Percentiles rank a stretch among this genome's conserved stretches.
phyloP scores from a whole-genome alignment of 2,113 vertebrate genomes.

The Tympanuchus pallidicinctus region DNA sequence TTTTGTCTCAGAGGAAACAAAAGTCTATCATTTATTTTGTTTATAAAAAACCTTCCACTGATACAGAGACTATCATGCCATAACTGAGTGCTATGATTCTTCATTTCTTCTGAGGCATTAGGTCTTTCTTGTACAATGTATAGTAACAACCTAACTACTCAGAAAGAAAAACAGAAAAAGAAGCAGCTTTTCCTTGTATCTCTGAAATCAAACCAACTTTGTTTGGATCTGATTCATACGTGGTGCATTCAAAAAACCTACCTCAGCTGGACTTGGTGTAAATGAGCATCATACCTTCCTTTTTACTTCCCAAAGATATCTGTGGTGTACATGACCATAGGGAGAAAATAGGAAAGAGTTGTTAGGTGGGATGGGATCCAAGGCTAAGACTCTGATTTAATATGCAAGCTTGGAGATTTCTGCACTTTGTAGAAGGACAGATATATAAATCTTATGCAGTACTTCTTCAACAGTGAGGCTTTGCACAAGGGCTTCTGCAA shows the following conservation, averaged over 20 bases:
- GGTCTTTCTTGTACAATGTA: background rate
- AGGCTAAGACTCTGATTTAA: constrained; percentile 34
- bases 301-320: background rate
- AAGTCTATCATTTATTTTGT: background rate
- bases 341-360: constrained; percentile 44
- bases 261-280: background rate
- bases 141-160: background rate
- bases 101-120: background rate
- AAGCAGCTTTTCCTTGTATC: background rate
- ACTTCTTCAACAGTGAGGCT: constrained; percentile 24
- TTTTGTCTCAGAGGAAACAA: background rate
- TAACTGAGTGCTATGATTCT: background rate
- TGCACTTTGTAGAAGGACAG: constrained; percentile 42
- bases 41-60: background rate
- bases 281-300: background rate
- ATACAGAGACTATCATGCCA: background rate
- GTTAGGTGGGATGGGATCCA: constrained; percentile 40
- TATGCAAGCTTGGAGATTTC: constrained; percentile 31
- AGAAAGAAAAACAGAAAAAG: background rate
- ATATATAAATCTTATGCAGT: constrained; percentile 54
- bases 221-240: background rate
- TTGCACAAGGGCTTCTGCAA: constrained; percentile 62
- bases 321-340: background rate
- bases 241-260: background rate
- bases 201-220: background rate